phyloP scores from a whole-genome alignment of 1,140 invertebrate species.

The Pissodes strobi region DNA sequence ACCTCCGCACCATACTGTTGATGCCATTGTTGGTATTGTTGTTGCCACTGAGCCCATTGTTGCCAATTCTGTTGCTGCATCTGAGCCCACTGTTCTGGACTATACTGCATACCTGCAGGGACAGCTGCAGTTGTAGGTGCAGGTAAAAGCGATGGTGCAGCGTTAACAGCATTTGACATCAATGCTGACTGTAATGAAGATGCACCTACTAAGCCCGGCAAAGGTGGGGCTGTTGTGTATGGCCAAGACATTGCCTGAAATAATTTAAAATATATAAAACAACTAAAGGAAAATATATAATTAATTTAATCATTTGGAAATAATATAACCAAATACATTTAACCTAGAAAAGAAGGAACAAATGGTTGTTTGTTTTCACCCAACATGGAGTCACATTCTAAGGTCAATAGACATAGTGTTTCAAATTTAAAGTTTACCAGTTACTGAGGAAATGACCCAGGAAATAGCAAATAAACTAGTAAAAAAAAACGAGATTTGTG shows the following conservation, averaged over 20 bases:
- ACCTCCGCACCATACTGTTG: slow-evolving; percentile 80
- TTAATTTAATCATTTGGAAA: too few relatives aligned
- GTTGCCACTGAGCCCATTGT: slow-evolving; percentile 83
- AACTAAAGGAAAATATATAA: too few relatives aligned
- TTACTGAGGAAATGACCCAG: too few relatives aligned
- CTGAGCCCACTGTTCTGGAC: slow-evolving; percentile 67
- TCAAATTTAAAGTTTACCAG: too few relatives aligned
- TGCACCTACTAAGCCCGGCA: slow-evolving; percentile 18
- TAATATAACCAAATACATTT: too few relatives aligned
- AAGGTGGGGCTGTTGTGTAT: slow-evolving; percentile 7
- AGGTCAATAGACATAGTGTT: too few relatives aligned
- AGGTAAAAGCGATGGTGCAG: slow-evolving; percentile 22
- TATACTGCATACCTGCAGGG: slow-evolving; percentile 64
- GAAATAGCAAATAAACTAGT: too few relatives aligned
- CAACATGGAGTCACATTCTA: too few relatives aligned
- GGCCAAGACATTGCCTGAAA: slow-evolving; percentile 48
- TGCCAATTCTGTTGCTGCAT: slow-evolving; percentile 80
- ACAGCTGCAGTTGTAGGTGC: slow-evolving; percentile 27
- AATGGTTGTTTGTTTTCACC: too few relatives aligned
- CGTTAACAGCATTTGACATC: slow-evolving; percentile 20
- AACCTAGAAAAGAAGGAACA: too few relatives aligned
- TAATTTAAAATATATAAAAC: too few relatives aligned
- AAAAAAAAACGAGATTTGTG: too few relatives aligned
- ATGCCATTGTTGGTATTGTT: slow-evolving; percentile 84
- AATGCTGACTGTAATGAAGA: slow-evolving; percentile 20